Base-by-base conservation (phyloP, 2,888 invertebrate species). In the Macrosiphum euphorbiae region DNA sequence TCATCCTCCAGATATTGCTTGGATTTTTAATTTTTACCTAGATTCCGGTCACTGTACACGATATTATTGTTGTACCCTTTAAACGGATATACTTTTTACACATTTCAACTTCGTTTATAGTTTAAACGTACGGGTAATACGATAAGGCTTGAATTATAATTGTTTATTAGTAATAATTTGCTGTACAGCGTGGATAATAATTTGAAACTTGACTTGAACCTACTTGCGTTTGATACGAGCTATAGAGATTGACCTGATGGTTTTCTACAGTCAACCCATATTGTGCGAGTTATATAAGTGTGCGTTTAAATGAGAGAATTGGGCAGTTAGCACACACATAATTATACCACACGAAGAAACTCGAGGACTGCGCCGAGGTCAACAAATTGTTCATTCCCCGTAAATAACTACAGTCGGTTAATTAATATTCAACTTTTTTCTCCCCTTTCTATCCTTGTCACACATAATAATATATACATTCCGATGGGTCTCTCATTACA, bases 401-500 rank as follows among this genome's bases (percentile, higher is more conserved):
- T 58, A 86, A 91, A 85, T 24, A 91, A 86, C 28, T 58, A 44
- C 28, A 41, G 41, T 44, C 92, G 26, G 91, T 87, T 24, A 58
- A 92, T 92, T 92, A 92, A 87, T 90, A 90, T 92, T 87, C 86
- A 85, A 47, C n/a, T 58, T 86, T 86, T 92, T 91, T 47, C 20
- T 26, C 44, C 86, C 85, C 16, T 52, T 28, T 16, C 16, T 1
- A 35, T 58, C 28, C 11, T 88, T 0, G 7, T 41, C 16, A 41
- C 35, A 84, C 20, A 55, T 20, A 55, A 20, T 41, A 35, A 24
- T 41, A 28, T 20, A 58, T 90, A 90, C 87, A 92, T 87, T 92
- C 58, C 92, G 11, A 61, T 35, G 86, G 47, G 11, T 87, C 92
- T 61, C 92, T 87, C 47, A 50, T 92, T 87, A 61, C 92, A 92